Evolutionary conservation across 2,797 vertebrate species (phyloP).

Genomic region (Anguilla anguilla): DNA sequence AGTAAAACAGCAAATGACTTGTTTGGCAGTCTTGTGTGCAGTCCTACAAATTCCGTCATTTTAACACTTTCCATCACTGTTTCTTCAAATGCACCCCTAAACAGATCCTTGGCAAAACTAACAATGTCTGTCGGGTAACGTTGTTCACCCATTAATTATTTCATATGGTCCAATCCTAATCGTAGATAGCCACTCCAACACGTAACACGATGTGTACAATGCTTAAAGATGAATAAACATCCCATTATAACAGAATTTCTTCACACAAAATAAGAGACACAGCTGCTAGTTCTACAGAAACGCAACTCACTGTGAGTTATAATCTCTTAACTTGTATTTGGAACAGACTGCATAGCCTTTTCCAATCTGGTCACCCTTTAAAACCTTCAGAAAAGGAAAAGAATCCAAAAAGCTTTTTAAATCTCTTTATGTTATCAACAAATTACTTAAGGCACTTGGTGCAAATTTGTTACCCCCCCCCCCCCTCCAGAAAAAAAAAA

Average conservation of each 20-base stretch:
- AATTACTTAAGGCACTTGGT: constrained; percentile 31
- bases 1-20: not conserved
- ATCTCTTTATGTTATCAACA: not conserved
- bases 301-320: constrained; percentile 19
- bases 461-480: not conserved
- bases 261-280: not conserved
- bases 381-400: not conserved
- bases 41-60: not conserved
- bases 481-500: too few relatives aligned
- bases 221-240: not conserved
- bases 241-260: not conserved
- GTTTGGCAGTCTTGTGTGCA: not conserved
- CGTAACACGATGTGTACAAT: not conserved
- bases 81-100: not conserved
- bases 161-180: not conserved
- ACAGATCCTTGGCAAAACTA: not conserved
- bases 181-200: not conserved
- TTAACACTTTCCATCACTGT: constrained; percentile 3
- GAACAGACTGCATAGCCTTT: not conserved
- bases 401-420: not conserved
- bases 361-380: not conserved
- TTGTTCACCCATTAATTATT: not conserved
- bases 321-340: not conserved
- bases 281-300: not conserved
- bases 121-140: not conserved